Conservation (phyloP, 1,140 invertebrate genomes). For the Polypedilum vanderplanki region DNA sequence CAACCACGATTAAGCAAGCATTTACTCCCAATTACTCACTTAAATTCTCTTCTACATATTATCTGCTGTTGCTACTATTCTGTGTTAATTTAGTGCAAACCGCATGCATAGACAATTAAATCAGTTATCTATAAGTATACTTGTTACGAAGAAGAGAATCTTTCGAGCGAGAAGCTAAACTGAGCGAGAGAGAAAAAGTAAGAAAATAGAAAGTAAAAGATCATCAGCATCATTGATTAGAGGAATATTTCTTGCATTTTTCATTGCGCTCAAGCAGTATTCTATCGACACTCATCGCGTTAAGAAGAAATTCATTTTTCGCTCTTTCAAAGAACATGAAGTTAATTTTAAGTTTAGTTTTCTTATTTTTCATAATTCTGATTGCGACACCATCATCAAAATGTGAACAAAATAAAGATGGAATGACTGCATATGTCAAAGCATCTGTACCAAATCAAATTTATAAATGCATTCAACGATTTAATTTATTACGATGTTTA, state of each 20-base stretch:
- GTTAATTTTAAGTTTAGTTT: background rate
- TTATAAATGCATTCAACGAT: constrained; percentile 39
- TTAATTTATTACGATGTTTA: constrained; percentile 40
- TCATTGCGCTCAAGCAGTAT: background rate
- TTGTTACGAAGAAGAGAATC: too few relatives aligned
- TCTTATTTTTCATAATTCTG: background rate
- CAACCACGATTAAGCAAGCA: too few relatives aligned
- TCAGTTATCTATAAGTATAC: too few relatives aligned
- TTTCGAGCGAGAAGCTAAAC: too few relatives aligned
- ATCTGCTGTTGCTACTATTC: too few relatives aligned
- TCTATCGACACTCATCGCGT: background rate
- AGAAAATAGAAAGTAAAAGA: background rate
- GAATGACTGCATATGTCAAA: constrained; percentile 38
- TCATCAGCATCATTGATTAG: background rate
- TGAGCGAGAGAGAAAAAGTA: background rate
- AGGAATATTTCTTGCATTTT: background rate
- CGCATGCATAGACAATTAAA: too few relatives aligned
- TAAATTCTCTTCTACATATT: too few relatives aligned
- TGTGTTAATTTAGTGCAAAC: too few relatives aligned
- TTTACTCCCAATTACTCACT: too few relatives aligned
- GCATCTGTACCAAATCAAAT: constrained; percentile 41
- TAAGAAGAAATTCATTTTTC: background rate
- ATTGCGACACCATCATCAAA: background rate
- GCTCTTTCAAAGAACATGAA: background rate
- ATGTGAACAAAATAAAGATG: constrained; percentile 9